Base-by-base conservation (phyloP, 2,797 vertebrate genomes). In the Miichthys miiuy region DNA sequence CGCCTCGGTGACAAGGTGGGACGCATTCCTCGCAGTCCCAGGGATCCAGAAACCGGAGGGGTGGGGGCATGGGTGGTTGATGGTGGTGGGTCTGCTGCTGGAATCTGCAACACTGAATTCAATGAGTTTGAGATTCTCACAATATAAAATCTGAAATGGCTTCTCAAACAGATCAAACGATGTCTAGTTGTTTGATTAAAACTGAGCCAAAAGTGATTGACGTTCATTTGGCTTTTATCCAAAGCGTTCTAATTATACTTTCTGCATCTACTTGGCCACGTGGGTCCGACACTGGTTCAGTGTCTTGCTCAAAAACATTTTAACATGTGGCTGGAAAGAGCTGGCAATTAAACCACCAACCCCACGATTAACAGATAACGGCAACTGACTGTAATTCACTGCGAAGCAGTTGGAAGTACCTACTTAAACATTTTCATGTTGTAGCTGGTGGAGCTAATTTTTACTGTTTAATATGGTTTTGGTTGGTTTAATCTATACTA, bases 1-100 rank as follows among this genome's bases (percentile, higher is more conserved):
- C 72, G 68, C 80, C 88, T 21, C 6, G 44, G 82, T 69, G 77
- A 90, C 74, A 38, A 85, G 80, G 67, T 79, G 73, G 78, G 79
- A 82, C 25, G 11, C 78, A 85, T 89, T 92, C 84, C 84, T 82
- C 1, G 1, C 51, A 76, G n/a, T 68, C 20, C 30, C 64, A 57
- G 34, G 20, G 41, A 48, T 82, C 54, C 48, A 27, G 44, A 60
- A n/a, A n/a, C 41, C 13, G 11, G 2, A 23, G 20, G 60, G 20
- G 3, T 5, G 68, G 0, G 1, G 30, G 51, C 34, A 38, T 38
- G 10, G 57, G 51, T 0, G n/a, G 52, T 25, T 7, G 60, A 12
- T 9, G 61, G 0, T 12, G 25, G 6, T 57, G 52, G 8, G 50
- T 58, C 50, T 20, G 25, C 21, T 9, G 44, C 47, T 77, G 75